A percentile compares a stretch with the other conserved stretches of the same genome.
These are phyloP conservation scores for Muschampia plurimacula DNA, from an alignment of 2,888 invertebrate species.

Conservation along the genomic window DNA sequence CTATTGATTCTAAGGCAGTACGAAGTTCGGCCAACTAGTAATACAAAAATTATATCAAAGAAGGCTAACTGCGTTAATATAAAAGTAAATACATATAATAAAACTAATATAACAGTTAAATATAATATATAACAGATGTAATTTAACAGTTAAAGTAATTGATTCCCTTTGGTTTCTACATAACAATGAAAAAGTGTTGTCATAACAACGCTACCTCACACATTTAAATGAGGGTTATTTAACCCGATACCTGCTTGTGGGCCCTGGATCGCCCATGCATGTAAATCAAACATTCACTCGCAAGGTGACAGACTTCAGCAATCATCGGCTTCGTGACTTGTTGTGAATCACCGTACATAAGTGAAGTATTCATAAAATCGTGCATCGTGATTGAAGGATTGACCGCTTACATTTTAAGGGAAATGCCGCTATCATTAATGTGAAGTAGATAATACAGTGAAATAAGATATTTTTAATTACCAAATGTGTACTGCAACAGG, in stretches of 20 bases:
- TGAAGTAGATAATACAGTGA: not conserved
- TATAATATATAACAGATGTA: too few relatives aligned
- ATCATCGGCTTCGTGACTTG: constrained; percentile 38
- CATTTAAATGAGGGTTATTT: constrained; percentile 24
- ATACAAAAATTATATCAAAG: too few relatives aligned
- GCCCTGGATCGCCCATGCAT: constrained; percentile 25
- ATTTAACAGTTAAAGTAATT: not conserved
- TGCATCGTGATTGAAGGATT: constrained; percentile 14
- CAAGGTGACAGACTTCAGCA: constrained; percentile 41
- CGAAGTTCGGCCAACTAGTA: too few relatives aligned
- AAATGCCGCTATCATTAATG: constrained; percentile 20
- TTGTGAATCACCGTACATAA: constrained; percentile 43
- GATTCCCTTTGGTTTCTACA: not conserved
- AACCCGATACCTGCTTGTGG: constrained; percentile 8
- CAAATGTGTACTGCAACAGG: not conserved
- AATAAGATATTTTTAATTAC: not conserved
- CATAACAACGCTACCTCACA: constrained; percentile 1
- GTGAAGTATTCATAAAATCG: constrained; percentile 28
- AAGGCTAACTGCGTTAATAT: too few relatives aligned
- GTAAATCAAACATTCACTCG: constrained; percentile 43
- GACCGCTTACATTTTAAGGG: constrained; percentile 9
- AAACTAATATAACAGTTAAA: too few relatives aligned
- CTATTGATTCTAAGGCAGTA: too few relatives aligned
- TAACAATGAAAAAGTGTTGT: not conserved
- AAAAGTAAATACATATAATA: too few relatives aligned